Evolutionary conservation across 2,888 invertebrate species (phyloP).

Genomic region (Aphidoletes aphidimyza): DNA sequence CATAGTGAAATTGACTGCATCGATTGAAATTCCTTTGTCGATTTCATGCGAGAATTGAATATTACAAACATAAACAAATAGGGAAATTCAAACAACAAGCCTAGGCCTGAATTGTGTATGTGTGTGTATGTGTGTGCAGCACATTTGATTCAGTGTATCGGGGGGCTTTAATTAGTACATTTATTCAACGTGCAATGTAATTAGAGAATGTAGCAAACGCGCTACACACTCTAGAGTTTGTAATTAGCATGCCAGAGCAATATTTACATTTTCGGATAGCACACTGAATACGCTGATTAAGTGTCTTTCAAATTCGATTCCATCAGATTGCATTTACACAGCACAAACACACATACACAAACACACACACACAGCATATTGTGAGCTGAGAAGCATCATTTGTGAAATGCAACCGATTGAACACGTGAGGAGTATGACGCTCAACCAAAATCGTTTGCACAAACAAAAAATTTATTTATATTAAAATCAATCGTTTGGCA

Average conservation of each 20-base stretch:
- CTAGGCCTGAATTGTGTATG: background rate
- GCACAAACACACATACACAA: background rate
- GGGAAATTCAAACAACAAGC: no score
- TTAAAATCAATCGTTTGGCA: background rate
- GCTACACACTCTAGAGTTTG: background rate
- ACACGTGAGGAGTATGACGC: no score
- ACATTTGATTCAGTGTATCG: background rate
- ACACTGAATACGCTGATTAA: background rate
- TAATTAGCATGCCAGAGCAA: background rate
- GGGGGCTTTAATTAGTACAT: slow-evolving; percentile 5
- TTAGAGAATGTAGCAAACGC: background rate
- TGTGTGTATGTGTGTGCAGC: background rate
- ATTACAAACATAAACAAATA: slow-evolving; percentile 49
- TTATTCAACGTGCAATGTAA: slow-evolving; percentile 32
- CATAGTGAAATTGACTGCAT: slow-evolving; percentile 26
- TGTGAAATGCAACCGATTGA: background rate
- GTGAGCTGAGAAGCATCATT: background rate
- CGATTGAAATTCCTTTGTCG: slow-evolving; percentile 39
- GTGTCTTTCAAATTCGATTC: slow-evolving; percentile 15
- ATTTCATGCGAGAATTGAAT: slow-evolving; percentile 34
- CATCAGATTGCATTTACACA: background rate
- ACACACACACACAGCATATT: background rate
- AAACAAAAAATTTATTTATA: background rate
- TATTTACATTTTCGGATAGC: background rate
- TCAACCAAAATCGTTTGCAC: no score